Conservation (phyloP, 2,888 invertebrate species). For the Latrodectus hesperus region DNA sequence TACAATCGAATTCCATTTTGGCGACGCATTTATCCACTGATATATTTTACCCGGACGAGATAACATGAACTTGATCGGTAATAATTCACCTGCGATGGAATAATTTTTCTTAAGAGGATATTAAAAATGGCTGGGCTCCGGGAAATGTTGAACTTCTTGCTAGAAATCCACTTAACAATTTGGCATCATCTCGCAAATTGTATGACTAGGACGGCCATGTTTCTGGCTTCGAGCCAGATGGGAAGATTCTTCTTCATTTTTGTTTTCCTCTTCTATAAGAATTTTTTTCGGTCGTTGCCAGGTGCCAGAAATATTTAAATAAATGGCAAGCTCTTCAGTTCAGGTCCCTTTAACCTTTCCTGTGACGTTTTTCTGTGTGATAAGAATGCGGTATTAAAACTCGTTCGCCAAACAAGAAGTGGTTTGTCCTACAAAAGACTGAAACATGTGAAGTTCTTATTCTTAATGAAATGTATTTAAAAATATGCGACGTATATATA, state of each 20-base stretch:
- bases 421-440: too few species aligned
- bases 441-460: too few species aligned
- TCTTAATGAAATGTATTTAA: too few species aligned
- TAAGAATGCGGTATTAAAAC: too few species aligned
- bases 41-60: neutral
- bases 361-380: constrained; percentile 9
- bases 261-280: constrained; percentile 4
- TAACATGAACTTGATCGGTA: neutral
- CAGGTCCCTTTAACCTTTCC: constrained; percentile 51
- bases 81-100: constrained; percentile 9
- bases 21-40: too few species aligned
- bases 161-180: constrained; percentile 50
- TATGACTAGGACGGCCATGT: constrained; percentile 47
- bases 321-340: constrained; percentile 36
- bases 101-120: constrained; percentile 31
- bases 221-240: constrained; percentile 36
- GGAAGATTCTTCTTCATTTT: constrained; percentile 11
- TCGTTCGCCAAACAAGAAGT: too few species aligned
- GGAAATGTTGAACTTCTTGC: constrained; percentile 13
- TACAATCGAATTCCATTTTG: too few species aligned
- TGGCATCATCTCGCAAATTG: constrained; percentile 58
- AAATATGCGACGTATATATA: too few species aligned
- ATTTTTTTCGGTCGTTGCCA: constrained; percentile 36
- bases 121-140: constrained; percentile 25
- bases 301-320: constrained; percentile 64